phyloP scores from a whole-genome alignment of 1,140 invertebrate genomes.

The Platorchestia sp. region DNA sequence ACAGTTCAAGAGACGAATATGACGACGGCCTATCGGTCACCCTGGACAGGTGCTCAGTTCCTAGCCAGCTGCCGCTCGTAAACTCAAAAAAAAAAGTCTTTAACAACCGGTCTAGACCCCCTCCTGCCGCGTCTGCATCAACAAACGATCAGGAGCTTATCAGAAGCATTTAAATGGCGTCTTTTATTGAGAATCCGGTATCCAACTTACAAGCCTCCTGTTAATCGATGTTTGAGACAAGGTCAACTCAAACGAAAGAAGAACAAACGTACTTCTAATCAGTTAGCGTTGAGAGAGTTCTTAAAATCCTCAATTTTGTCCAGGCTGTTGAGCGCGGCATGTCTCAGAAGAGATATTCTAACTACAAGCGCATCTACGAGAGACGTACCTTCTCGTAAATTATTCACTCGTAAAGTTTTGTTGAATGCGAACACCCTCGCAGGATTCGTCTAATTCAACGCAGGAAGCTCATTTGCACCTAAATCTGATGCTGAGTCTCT shows the following conservation, averaged over 20 bases:
- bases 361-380: no score
- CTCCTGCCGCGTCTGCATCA: not conserved
- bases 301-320: not conserved
- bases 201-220: not conserved
- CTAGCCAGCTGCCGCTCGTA: not conserved
- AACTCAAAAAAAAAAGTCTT: not conserved
- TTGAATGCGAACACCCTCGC: not conserved
- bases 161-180: conserved; percentile 7
- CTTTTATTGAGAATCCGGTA: not conserved
- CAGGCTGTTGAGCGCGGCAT: not conserved
- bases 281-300: not conserved
- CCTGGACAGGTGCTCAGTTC: conserved; percentile 24
- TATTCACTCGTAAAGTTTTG: not conserved
- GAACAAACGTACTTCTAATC: not conserved
- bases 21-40: conserved; percentile 50
- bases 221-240: not conserved
- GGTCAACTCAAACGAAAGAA: not conserved
- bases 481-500: not conserved
- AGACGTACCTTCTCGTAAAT: no score
- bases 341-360: not conserved
- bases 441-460: not conserved
- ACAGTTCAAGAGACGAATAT: not conserved
- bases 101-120: not conserved
- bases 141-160: not conserved
- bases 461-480: not conserved